Base-by-base conservation (phyloP, 2,888 invertebrate genomes). In the Heliconius cydno region DNA sequence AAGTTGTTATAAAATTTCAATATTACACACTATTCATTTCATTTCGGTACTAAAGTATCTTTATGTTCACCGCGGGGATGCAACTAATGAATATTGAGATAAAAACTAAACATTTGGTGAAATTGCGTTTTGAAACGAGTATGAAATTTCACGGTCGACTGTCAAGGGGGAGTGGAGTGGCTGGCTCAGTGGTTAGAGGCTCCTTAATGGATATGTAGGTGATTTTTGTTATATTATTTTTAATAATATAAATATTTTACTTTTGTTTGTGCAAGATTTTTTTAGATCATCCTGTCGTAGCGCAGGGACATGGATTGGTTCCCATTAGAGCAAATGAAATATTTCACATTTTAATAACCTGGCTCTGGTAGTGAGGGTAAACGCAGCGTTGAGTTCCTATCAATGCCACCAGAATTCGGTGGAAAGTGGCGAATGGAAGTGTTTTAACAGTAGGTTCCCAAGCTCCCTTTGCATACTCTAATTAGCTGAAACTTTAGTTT, bases 61-160 rank as follows among this genome's bases (percentile, higher is more conserved):
- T 65, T 91, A 91, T 92, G 91, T 90, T 91, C 92, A 81, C 92
- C 84, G 85, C 92, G 85, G 92, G 92, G 91, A 84, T 88, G 88
- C 90, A 86, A 87, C 87, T 90, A 90, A 90, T 90, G 89, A 90
- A 90, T 88, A 86, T 87, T 86, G 65, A 60, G 67, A 86, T 87
- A 87, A 83, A 84, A 86, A 88, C 80, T 83, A 88, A 87, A 88
- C 92, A 92, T 92, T 92, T 92, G 92, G 92, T 87, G 84, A 90
- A 90, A 92, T 92, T 92, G 91, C 90, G 90, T 88, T 87, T 84
- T 68, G 82, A 85, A 88, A 86, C 84, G 84, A 87, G 88, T 85
- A 84, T 84, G 85, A 76, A 81, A 88, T 89, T 90, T 88, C 87
- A 91, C 91, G 92, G 89, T 87, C 85, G 84, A 85, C 78, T 89